A percentile compares a stretch with the other conserved stretches of the same genome.
These are phyloP conservation scores for Zosterops lateralis DNA, from an alignment of 2,113 vertebrate genomes.

Conservation along the genomic window DNA sequence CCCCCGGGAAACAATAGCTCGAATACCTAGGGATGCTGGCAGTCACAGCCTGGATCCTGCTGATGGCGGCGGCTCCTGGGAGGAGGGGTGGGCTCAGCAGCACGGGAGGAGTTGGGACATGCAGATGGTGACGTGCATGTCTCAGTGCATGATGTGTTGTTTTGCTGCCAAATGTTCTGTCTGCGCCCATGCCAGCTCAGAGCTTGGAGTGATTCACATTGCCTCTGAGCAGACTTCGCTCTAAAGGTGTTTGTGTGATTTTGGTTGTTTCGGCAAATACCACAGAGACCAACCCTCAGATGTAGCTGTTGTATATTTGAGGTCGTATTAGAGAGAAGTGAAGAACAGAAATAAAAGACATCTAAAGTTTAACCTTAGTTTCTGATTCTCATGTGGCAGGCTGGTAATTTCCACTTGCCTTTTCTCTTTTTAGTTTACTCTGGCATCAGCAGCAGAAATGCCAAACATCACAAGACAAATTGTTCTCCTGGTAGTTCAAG, in stretches of 20 bases:
- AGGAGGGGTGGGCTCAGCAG: neutral
- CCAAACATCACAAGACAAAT: constrained; percentile 31
- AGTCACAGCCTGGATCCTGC: fast-evolving
- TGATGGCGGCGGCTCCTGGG: fast-evolving
- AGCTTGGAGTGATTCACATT: fast-evolving
- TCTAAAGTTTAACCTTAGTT: neutral
- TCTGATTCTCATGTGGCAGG: neutral
- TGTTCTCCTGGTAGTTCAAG: neutral
- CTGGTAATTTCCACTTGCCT: neutral
- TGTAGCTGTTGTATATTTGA: neutral
- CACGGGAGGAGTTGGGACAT: neutral
- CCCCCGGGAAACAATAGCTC: fast-evolving
- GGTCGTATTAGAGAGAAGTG: neutral
- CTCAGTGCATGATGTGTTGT: neutral
- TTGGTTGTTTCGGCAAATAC: neutral
- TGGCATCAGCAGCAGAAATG: neutral
- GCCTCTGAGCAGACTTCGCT: neutral
- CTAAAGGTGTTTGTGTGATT: neutral
- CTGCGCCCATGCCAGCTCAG: neutral
- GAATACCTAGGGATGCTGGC: neutral
- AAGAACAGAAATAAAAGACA: neutral
- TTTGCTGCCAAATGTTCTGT: neutral
- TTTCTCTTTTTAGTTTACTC: neutral
- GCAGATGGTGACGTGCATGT: fast-evolving
- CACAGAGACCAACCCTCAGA: neutral